Percentiles rank a stretch among this genome's conserved stretches.
Conservation (phyloP, 2,888 invertebrate species). For the Petrolisthes cinctipes region DNA sequence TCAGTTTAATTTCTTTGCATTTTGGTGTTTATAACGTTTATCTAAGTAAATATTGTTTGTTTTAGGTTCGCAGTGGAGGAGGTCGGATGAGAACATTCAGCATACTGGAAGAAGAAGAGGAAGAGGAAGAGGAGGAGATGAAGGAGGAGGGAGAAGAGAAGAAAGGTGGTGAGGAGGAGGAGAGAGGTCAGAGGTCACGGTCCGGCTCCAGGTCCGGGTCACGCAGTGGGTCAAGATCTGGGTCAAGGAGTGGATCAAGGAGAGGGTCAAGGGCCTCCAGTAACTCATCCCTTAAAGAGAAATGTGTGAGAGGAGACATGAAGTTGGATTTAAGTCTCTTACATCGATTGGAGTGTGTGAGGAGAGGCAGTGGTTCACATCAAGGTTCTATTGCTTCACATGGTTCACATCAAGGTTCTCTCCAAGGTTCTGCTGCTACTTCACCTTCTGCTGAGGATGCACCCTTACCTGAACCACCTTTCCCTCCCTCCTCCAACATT, state of each 20-base stretch:
- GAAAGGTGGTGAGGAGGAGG: slow-evolving; percentile 69
- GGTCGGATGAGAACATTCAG: slow-evolving; percentile 63
- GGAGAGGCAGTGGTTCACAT: slow-evolving; percentile 53
- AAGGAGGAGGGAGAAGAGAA: slow-evolving; percentile 57
- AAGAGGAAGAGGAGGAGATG: slow-evolving; percentile 66
- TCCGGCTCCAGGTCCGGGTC: slow-evolving; percentile 66
- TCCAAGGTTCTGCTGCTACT: slow-evolving; percentile 56
- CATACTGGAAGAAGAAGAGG: slow-evolving; percentile 66
- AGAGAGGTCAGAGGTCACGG: slow-evolving; percentile 71
- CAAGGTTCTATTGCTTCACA: slow-evolving; percentile 37
- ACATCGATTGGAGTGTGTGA: slow-evolving; percentile 62
- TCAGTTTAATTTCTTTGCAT: not conserved
- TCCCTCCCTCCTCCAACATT: slow-evolving; percentile 66
- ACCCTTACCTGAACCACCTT: slow-evolving; percentile 65
- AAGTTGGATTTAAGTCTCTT: slow-evolving; percentile 63
- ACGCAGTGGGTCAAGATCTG: slow-evolving; percentile 61
- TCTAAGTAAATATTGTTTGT: not conserved
- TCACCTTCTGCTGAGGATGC: slow-evolving; percentile 67
- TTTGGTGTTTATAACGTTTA: not conserved
- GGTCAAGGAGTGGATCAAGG: slow-evolving; percentile 63
- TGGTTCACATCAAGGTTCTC: slow-evolving; percentile 55
- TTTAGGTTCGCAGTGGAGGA: slow-evolving; percentile 56
- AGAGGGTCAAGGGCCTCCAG: slow-evolving; percentile 62
- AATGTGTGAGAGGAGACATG: slow-evolving; percentile 61
- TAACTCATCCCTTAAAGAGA: slow-evolving; percentile 62